These are phyloP conservation scores for Peromyscus eremicus DNA, from an alignment of 2,797 vertebrate species.

Conservation along the genomic window DNA sequence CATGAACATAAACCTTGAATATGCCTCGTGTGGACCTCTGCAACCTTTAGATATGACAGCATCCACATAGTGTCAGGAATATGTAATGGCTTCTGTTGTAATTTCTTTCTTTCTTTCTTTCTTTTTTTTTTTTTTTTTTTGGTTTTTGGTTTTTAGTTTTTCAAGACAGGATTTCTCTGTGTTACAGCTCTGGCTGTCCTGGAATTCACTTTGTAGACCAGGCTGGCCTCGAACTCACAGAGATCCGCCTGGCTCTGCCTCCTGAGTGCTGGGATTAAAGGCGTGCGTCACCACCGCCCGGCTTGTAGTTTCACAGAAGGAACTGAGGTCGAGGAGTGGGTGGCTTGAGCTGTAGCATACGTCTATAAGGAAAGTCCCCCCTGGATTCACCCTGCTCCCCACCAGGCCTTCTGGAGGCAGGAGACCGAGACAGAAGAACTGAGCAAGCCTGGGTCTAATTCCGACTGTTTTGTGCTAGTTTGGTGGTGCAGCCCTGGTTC, in stretches of 20 bases:
- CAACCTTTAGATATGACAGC: not conserved
- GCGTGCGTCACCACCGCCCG: too few relatives aligned
- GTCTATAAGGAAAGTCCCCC: not conserved
- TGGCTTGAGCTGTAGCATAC: not conserved
- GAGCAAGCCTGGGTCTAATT: not conserved
- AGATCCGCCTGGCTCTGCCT: too few relatives aligned
- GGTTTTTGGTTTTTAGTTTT: too few relatives aligned
- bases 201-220: too few relatives aligned
- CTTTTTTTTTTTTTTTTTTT: too few relatives aligned
- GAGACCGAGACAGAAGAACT: not conserved
- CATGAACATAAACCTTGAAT: not conserved
- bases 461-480: not conserved
- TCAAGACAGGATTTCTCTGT: too few relatives aligned
- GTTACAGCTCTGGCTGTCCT: too few relatives aligned
- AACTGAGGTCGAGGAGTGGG: not conserved
- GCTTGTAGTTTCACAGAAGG: not conserved
- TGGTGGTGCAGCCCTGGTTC: not conserved
- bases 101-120: not conserved
- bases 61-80: not conserved
- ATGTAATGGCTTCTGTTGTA: not conserved
- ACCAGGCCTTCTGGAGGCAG: slow-evolving; percentile 56
- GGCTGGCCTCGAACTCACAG: too few relatives aligned
- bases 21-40: not conserved
- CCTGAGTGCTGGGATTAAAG: too few relatives aligned
- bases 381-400: slow-evolving; percentile 6